Base-by-base conservation (phyloP, 1,140 invertebrate species). In the Holotrichia oblita region DNA sequence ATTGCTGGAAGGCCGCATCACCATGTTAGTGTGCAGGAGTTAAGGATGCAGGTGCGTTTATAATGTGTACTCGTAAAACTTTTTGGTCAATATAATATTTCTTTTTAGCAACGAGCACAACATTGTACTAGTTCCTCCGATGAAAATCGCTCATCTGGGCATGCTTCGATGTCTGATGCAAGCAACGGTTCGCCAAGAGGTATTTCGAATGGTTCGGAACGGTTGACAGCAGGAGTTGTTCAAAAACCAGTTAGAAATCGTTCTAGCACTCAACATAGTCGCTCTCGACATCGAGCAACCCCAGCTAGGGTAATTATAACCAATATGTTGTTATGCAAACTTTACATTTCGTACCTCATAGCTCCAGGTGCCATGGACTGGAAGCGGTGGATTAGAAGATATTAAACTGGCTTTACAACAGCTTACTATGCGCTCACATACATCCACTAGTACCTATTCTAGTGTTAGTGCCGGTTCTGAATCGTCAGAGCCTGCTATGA, bases 141-240 rank as follows among this genome's bases (percentile, higher is more conserved):
- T 87, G 95, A 96, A 86, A 96, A 95, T 86, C 89, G 94, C 34
- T 96, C 95, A 14, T 96, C 95, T 0, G 95, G 95, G 0, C 95
- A 97, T 85, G 95, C 95, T n/a, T 95, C 94, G 80, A 96, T 97
- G 95, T 96, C 95, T 41, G 95, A 96, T 83, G 93, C 92, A 48
- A 90, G 90, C 76, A 93, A 91, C 77, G 93, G 92, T 80, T 93
- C 92, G 6, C 93, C 91, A 87, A 81, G 86, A 84, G 82, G 86
- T 87, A 40, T 91, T 90, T 79, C 90, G 91, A 79, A 91, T 92
- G 59, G 93, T 92, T 83, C 92, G 89, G n/a, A 94, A 83, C 89
- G 92, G 72, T 86, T 92, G 44, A 92, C 91, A 14, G 92, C 91
- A 1, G 92, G 91, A 20, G 92, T 93, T 59, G 89, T 90, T 79